phyloP scores from a whole-genome alignment of 1,140 invertebrate genomes.

The Euura saliciscinereae region DNA sequence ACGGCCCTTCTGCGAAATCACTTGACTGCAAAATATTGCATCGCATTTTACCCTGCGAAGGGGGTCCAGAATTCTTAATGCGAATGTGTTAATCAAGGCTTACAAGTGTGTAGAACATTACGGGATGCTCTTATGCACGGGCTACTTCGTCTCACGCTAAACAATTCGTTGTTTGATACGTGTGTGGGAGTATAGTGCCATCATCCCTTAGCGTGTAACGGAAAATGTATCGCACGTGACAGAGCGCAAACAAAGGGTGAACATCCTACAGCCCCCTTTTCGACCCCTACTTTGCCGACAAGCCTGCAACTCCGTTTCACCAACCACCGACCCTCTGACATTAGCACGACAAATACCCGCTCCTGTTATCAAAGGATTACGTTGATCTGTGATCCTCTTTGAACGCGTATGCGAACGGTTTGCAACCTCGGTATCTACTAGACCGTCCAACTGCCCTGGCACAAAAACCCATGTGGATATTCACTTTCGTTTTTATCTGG shows the following conservation, averaged over 20 bases:
- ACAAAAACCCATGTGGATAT: background rate
- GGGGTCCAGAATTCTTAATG: background rate
- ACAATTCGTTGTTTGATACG: background rate
- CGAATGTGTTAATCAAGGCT: conserved; percentile 1
- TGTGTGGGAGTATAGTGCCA: background rate
- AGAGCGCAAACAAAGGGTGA: conserved; percentile 55
- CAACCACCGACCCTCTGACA: conserved; percentile 24
- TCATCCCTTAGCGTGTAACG: conserved; percentile 46
- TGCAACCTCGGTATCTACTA: background rate
- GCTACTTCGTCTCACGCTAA: background rate
- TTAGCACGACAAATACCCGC: conserved; percentile 42
- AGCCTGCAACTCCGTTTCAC: conserved; percentile 9
- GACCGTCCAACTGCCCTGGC: background rate
- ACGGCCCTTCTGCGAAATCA: background rate
- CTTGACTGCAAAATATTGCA: background rate
- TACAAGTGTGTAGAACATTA: background rate
- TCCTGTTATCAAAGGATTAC: conserved; percentile 39
- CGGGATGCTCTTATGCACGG: background rate
- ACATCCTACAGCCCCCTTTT: background rate
- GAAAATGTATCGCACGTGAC: conserved; percentile 54
- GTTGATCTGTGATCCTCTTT: conserved; percentile 14
- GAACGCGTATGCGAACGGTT: background rate
- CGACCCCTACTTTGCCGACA: conserved; percentile 9
- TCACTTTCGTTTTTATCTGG: background rate
- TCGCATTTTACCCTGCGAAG: background rate